Percentiles rank a stretch among this genome's conserved stretches.
These are phyloP conservation scores for Erethizon dorsatum DNA, from an alignment of 2,797 vertebrate species.

Conservation along the genomic window DNA sequence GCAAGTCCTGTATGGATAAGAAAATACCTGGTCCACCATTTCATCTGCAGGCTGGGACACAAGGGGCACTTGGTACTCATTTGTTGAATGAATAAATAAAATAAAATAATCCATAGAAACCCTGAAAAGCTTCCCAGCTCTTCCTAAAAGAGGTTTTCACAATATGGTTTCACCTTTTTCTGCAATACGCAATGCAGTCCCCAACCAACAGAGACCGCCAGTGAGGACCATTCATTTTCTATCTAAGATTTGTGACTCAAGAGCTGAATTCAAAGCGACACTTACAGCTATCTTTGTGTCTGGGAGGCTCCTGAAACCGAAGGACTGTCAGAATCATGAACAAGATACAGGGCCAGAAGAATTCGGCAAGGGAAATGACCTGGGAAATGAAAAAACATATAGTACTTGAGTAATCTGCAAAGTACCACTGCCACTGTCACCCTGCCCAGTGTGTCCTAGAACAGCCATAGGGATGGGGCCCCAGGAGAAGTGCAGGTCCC, in stretches of 20 bases:
- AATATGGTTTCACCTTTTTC: neutral
- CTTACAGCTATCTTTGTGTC: constrained; percentile 88
- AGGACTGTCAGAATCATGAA: constrained; percentile 88
- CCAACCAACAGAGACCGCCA: neutral
- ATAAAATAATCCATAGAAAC: neutral
- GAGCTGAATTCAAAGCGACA: neutral
- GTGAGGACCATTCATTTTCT: neutral
- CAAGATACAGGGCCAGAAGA: constrained; percentile 89
- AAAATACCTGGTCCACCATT: neutral
- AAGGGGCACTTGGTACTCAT: neutral
- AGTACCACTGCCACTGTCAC: neutral
- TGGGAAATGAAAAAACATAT: constrained; percentile 42
- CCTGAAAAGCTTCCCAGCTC: neutral
- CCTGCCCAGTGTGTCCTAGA: neutral
- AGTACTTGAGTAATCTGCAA: neutral
- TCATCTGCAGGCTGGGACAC: neutral
- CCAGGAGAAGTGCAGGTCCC: no score
- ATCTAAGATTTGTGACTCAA: neutral
- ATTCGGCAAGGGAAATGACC: constrained; percentile 88
- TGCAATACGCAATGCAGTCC: neutral
- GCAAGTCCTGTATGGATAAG: neutral
- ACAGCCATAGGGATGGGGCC: rapidly evolving
- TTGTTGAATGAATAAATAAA: neutral
- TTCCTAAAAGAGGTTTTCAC: neutral
- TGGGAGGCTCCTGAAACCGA: constrained; percentile 88